Conservation (phyloP, 1,140 invertebrate species). For the Euschistus heros region DNA sequence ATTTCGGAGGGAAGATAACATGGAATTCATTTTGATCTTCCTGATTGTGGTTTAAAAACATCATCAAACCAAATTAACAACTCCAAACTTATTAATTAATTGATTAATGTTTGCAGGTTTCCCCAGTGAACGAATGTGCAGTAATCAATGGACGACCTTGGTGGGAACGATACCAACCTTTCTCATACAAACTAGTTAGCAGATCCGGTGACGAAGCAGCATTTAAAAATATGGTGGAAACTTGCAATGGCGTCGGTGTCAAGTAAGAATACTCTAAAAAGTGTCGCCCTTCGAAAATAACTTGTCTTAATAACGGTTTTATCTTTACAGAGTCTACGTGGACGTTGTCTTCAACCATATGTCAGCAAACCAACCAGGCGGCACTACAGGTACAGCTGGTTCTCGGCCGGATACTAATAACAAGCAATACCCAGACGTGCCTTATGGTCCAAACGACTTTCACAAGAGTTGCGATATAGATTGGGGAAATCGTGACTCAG, state of each 20-base stretch:
- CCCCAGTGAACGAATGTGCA: slow-evolving; percentile 49
- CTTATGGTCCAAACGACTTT: slow-evolving; percentile 45
- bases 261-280: slow-evolving; percentile 36
- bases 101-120: slow-evolving; percentile 38
- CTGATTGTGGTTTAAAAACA: too few relatives aligned
- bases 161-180: slow-evolving; percentile 83
- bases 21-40: too few relatives aligned
- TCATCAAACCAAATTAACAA: too few relatives aligned
- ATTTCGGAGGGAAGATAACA: not conserved
- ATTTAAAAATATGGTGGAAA: slow-evolving; percentile 59
- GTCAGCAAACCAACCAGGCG: slow-evolving; percentile 47
- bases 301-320: not conserved
- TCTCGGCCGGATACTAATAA: slow-evolving; percentile 20
- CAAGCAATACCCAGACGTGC: slow-evolving; percentile 47
- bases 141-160: slow-evolving; percentile 44
- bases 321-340: slow-evolving; percentile 59
- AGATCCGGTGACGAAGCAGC: slow-evolving; percentile 61
- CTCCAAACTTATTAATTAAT: not conserved
- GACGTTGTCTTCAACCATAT: slow-evolving; percentile 85
- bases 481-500: slow-evolving; percentile 43
- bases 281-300: not conserved
- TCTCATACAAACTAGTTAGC: slow-evolving; percentile 68
- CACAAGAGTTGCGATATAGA: slow-evolving; percentile 45
- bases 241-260: slow-evolving; percentile 63
- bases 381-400: slow-evolving; percentile 41